Evolutionary conservation across 2,888 invertebrate genomes (phyloP).

Genomic region (Scelioninae gen. 1): DNA sequence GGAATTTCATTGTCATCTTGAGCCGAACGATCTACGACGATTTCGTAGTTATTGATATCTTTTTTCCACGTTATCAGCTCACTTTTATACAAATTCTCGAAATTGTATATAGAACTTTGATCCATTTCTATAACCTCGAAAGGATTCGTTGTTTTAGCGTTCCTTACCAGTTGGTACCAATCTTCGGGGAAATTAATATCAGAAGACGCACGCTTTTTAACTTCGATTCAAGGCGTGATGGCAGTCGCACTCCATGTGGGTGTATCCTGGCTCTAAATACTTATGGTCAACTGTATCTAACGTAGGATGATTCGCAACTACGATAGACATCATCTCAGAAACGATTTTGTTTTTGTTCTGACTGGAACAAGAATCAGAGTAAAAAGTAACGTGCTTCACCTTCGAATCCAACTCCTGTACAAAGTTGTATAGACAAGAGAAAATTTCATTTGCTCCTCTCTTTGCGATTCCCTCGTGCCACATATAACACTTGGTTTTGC

Average conservation of each 20-base stretch:
- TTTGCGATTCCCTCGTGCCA: conserved; percentile 75
- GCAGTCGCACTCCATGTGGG: conserved; percentile 44
- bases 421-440: conserved; percentile 70
- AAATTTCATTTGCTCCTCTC: conserved; percentile 75
- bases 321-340: conserved; percentile 69
- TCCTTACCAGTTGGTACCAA: conserved; percentile 30
- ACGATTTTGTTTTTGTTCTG: conserved; percentile 74
- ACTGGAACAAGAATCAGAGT: conserved; percentile 72
- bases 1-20: conserved; percentile 25
- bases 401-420: conserved; percentile 46
- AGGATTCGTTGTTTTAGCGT: conserved; percentile 21
- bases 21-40: conserved; percentile 20
- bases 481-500: conserved; percentile 73
- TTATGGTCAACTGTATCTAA: conserved; percentile 47
- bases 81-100: conserved; percentile 17
- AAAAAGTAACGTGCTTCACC: conserved; percentile 54
- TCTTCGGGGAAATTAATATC: conserved; percentile 37
- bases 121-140: conserved; percentile 38
- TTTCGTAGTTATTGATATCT: conserved; percentile 7
- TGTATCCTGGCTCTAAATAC: conserved; percentile 47
- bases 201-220: conserved; percentile 26
- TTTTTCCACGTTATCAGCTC: conserved; percentile 12
- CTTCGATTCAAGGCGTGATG: conserved; percentile 22
- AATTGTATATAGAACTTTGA: conserved; percentile 34
- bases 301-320: conserved; percentile 43